These are phyloP conservation scores for Hypothenemus hampei DNA, from an alignment of 1,140 invertebrate genomes.

Conservation along the genomic window DNA sequence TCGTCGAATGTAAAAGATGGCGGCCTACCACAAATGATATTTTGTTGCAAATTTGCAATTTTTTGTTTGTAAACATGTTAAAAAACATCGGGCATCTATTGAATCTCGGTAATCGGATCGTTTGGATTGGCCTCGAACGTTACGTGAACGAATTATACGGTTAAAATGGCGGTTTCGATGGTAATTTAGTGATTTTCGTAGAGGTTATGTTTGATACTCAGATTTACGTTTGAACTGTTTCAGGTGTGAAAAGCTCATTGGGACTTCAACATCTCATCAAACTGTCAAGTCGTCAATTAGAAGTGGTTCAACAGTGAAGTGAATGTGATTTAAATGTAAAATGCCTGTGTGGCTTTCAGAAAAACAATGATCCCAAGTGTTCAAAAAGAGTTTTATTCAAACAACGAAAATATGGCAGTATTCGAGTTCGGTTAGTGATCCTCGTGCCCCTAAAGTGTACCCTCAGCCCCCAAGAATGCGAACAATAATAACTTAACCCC, in stretches of 20 bases:
- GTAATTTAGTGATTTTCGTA: constrained; percentile 23
- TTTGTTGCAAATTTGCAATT: constrained; percentile 44
- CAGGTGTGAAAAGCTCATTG: constrained; percentile 26
- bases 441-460: background rate
- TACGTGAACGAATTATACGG: constrained; percentile 7
- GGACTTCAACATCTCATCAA: background rate
- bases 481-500: constrained; percentile 10
- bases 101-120: background rate
- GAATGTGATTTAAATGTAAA: constrained; percentile 10
- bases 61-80: constrained; percentile 41
- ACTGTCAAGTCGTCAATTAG: background rate
- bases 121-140: constrained; percentile 3
- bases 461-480: constrained; percentile 5
- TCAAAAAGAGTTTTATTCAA: constrained; percentile 18
- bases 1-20: constrained; percentile 43
- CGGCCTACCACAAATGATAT: constrained; percentile 39
- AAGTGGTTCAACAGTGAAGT: background rate
- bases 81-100: too few relatives aligned
- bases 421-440: constrained; percentile 44
- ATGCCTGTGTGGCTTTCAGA: constrained; percentile 24
- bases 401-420: constrained; percentile 43
- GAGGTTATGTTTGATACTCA: constrained; percentile 41
- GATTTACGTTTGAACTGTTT: constrained; percentile 34
- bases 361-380: constrained; percentile 29
- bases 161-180: constrained; percentile 14